Evolutionary conservation across 2,888 invertebrate genomes (phyloP).

Genomic region (Ormyrus labotus): DNA sequence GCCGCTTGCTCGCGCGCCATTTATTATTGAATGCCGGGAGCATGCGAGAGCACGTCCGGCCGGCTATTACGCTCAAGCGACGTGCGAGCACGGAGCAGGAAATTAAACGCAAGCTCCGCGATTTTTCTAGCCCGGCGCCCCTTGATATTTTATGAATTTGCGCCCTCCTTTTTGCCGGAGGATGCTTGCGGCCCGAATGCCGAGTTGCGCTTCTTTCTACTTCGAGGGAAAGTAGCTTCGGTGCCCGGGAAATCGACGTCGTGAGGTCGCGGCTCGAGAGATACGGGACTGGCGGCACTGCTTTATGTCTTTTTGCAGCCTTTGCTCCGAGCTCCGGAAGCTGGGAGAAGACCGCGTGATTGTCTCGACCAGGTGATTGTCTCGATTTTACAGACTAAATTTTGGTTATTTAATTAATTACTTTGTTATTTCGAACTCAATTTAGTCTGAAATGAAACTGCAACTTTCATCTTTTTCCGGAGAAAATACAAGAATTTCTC

Average conservation of each 20-base stretch:
- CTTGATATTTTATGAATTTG: conserved; percentile 61
- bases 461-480: too few relatives aligned
- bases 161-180: not conserved
- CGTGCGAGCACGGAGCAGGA: conserved; percentile 35
- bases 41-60: not conserved
- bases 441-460: too few relatives aligned
- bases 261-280: not conserved
- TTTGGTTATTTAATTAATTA: too few relatives aligned
- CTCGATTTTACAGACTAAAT: too few relatives aligned
- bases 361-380: too few relatives aligned
- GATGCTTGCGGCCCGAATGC: too few relatives aligned
- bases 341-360: too few relatives aligned
- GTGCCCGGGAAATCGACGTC: not conserved
- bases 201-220: not conserved
- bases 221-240: conserved; percentile 13
- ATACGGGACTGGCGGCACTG: not conserved
- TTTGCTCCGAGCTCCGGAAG: too few relatives aligned
- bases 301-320: not conserved
- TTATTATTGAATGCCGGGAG: conserved; percentile 37
- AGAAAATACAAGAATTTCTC: too few relatives aligned
- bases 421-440: too few relatives aligned
- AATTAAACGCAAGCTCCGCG: conserved; percentile 56
- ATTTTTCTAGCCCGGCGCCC: conserved; percentile 35
- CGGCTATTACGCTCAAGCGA: not conserved
- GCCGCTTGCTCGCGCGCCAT: not conserved